A percentile compares a stretch with the other conserved stretches of the same genome.
Evolutionary conservation across 2,113 vertebrate genomes (phyloP).

Genomic region (Lycaon pictus): DNA sequence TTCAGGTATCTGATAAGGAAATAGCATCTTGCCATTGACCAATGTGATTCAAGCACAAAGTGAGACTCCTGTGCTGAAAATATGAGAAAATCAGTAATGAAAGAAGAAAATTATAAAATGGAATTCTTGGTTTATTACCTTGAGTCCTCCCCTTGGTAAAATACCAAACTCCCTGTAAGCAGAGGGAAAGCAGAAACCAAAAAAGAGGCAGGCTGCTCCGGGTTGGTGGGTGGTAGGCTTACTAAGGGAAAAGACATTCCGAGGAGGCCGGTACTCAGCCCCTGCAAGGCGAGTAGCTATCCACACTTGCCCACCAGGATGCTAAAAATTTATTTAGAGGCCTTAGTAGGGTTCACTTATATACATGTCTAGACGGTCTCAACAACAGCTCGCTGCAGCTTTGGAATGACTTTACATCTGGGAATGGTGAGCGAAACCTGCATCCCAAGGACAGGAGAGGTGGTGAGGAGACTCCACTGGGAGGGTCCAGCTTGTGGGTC

Average conservation of each 20-base stretch:
- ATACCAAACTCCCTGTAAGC: neutral
- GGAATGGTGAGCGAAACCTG: neutral
- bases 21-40: neutral
- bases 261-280: neutral
- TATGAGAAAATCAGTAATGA: neutral
- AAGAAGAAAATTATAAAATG: neutral
- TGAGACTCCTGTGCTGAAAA: neutral
- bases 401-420: neutral
- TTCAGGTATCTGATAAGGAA: neutral
- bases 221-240: neutral
- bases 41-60: neutral
- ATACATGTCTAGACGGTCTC: neutral
- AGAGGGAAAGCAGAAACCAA: neutral
- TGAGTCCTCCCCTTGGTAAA: neutral
- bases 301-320: rapidly evolving
- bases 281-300: neutral
- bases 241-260: neutral
- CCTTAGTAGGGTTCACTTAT: neutral
- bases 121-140: neutral
- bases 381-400: neutral
- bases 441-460: neutral
- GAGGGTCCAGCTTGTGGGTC: neutral
- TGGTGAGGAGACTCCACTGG: too few relatives aligned
- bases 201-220: neutral
- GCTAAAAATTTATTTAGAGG: neutral